These are phyloP conservation scores for Athripsodes cinereus DNA, from an alignment of 2,888 invertebrate genomes.

Conservation along the genomic window DNA sequence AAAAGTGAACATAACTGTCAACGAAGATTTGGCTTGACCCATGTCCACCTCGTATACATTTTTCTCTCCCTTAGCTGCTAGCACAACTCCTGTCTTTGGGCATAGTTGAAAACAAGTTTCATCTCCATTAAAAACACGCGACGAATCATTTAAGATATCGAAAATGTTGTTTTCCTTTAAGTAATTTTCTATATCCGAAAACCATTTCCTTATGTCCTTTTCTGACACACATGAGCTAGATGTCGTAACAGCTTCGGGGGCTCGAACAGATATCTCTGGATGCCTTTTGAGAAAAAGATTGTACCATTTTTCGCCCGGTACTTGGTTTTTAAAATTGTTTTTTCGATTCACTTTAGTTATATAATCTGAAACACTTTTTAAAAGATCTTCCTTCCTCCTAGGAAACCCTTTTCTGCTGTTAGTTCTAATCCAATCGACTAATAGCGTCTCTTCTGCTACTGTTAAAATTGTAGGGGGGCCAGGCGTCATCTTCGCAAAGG, in stretches of 20 bases:
- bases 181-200: not conserved
- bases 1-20: slow-evolving; percentile 3
- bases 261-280: not conserved
- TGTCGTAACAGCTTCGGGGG: not conserved
- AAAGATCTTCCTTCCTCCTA: not conserved
- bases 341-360: not conserved
- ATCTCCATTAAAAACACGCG: not conserved
- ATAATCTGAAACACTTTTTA: not conserved
- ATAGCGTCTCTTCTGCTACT: not conserved
- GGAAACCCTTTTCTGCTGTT: not conserved
- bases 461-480: not conserved
- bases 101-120: slow-evolving; percentile 1
- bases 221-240: not conserved
- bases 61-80: not conserved
- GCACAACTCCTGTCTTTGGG: not conserved
- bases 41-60: not conserved
- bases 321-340: not conserved
- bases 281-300: not conserved
- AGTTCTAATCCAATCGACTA: not conserved
- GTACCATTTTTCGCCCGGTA: not conserved
- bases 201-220: slow-evolving; percentile 1
- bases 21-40: slow-evolving; percentile 1
- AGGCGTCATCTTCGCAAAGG: not conserved
- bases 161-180: not conserved
- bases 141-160: not conserved